Evolutionary conservation across 2,888 invertebrate species (phyloP).

Genomic region (Plagodis dolabraria): DNA sequence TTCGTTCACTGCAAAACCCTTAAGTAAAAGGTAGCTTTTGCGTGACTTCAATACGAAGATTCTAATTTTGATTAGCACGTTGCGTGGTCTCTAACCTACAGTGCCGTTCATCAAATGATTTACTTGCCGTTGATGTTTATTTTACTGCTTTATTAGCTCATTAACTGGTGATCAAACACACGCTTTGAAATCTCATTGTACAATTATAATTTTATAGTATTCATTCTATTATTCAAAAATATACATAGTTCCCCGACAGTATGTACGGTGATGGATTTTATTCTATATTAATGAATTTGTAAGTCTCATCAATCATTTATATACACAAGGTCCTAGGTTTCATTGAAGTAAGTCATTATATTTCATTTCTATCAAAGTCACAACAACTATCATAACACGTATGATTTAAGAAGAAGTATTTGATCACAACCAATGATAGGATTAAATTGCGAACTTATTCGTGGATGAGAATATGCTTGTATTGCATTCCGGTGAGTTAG

Average conservation of each 20-base stretch:
- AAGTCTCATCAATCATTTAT: too few species aligned
- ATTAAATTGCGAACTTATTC: too few species aligned
- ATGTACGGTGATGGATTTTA: too few species aligned
- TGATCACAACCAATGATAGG: too few species aligned
- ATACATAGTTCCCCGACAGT: too few species aligned
- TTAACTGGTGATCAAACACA: conserved; percentile 11
- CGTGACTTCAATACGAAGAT: conserved; percentile 68
- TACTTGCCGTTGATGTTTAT: conserved; percentile 61
- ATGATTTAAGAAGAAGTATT: too few species aligned
- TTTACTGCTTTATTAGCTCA: conserved; percentile 49
- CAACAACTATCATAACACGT: too few species aligned
- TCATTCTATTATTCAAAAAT: neutral
- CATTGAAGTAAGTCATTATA: too few species aligned
- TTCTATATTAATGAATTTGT: too few species aligned
- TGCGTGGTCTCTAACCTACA: conserved; percentile 65
- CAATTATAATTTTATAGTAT: neutral
- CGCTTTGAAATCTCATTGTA: neutral
- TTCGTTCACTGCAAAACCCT: conserved; percentile 31
- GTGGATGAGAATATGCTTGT: neutral
- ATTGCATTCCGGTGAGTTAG: neutral
- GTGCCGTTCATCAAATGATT: conserved; percentile 69
- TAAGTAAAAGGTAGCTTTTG: conserved; percentile 52
- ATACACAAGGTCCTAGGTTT: too few species aligned
- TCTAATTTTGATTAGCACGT: conserved; percentile 72
- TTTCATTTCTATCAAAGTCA: too few species aligned